Evolutionary conservation across 2,113 vertebrate genomes (phyloP), one percentile per base, ranked within the genome.

Genomic region (Mirza zaza): DNA sequence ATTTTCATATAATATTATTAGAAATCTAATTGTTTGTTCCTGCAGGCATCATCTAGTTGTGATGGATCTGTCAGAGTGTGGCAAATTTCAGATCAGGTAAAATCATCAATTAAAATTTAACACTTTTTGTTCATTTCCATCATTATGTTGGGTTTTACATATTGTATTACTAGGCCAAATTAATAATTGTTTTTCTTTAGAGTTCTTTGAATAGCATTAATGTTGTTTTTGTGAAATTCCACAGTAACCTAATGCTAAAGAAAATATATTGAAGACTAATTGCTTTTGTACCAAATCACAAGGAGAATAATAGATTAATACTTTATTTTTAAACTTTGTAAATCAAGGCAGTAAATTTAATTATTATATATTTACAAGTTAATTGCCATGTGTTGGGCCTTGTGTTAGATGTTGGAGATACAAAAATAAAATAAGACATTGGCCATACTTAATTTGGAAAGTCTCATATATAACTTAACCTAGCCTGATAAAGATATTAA

Each of bases 21-120:
- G 59, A 90, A 84, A 63, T 97, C 21, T 68, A 0, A 0, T 71
- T 96, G 25, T 96, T 93, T 81, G 79, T 88, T 96, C 76, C 0
- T 52, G 0, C 89, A 99, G 99, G 99, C 99, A 21, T 99, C 99
- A 0, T 98, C 99, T 21, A 99, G 99, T 98, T 99, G 99, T 95
- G 99, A 99, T 29, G 99, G 99, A 45, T 99, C 99, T 52, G 99
- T 99, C 36, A 98, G 98, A 90, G 99, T 99, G 3, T 99, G 99
- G 99, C 99, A 98, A 57, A 99, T 99, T 2, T 98, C 99, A 94
- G 98, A 99, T 94, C 99, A 99, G 99, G 99, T 99, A 98, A 94
- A 90, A 50, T 82, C 52, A 86, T n/a, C 59, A 59, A 32, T 89
- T 96, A 95, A 18, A 73, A 94, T 83, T 93, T 88, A 91, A 96